Evolutionary conservation across 2,797 vertebrate species (phyloP).

Genomic region (Mallotus villosus): DNA sequence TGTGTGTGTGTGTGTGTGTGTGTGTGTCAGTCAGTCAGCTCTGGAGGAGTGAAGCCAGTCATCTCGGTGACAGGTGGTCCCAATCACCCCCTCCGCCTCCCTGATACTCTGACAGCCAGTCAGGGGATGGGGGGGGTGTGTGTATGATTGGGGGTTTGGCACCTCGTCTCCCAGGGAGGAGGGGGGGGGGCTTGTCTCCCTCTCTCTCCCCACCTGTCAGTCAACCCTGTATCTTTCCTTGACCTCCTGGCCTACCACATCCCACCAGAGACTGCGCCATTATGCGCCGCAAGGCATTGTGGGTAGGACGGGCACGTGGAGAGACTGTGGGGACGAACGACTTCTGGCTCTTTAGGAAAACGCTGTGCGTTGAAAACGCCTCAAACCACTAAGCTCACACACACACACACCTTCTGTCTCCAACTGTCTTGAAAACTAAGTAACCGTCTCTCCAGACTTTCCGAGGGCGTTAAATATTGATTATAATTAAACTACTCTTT

Average conservation of each 20-base stretch:
- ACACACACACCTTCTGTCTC: too few relatives aligned
- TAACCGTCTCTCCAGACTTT: neutral
- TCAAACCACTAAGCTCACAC: neutral
- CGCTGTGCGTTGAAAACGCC: too few relatives aligned
- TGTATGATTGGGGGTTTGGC: neutral
- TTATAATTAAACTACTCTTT: slow-evolving; percentile 25
- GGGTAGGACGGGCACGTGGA: neutral
- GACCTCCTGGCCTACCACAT: neutral
- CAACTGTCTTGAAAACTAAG: too few relatives aligned
- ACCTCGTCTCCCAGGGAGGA: neutral
- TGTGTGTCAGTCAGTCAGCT: neutral
- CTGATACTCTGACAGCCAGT: slow-evolving; percentile 4
- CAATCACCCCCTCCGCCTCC: neutral
- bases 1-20: neutral
- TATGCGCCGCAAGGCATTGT: neutral
- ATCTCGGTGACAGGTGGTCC: slow-evolving; percentile 5
- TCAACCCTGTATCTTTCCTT: neutral
- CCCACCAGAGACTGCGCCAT: neutral
- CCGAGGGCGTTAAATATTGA: slow-evolving; percentile 13
- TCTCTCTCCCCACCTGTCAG: neutral
- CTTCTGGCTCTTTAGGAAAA: too few relatives aligned
- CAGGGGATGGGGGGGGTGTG: neutral
- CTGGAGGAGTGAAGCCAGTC: neutral
- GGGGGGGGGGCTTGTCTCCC: neutral
- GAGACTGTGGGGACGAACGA: neutral